Evolutionary conservation across 53 echinoderm and acorn worm species (phyloP), one percentile per base, ranked within the genome.

Genomic region (Pentamera pediparva): DNA sequence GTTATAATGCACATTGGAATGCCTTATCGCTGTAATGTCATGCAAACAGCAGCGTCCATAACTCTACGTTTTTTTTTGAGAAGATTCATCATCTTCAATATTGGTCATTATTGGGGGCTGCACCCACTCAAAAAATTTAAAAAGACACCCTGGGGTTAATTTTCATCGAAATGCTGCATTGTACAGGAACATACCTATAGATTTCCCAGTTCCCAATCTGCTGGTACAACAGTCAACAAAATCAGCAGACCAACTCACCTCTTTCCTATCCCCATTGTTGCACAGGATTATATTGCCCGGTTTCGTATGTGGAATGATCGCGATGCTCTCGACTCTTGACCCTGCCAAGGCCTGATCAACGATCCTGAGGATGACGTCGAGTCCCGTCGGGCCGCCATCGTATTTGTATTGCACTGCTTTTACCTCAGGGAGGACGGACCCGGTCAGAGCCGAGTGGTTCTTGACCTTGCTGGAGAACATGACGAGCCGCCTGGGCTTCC

Each of bases 381-480:
- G 76, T 32, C 79, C 70, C 20, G 43, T 41, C 11, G 67, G 67
- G 2, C 85, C 85, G 39, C 84, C 83, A 62, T 96, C 96, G 62
- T 91, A 91, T 40, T 88, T 91, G 78, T 96, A 96, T 83, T 96
- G 96, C 87, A 96, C 91, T 72, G 85, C 47, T 63, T 82, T 87
- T 7, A 96, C 91, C 54, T 80, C 59, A 15, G 88, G 83, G 18
- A 96, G 81, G 45, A 88, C 57, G 8, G 96, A 80, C 77, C 61
- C 86, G 15, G 63, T 82, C 22, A 96, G 85, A 37, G 72, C 60
- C 35, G 79, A 64, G 58, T 85, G 85, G 78, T 96, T 96, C 74
- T 79, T 87, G 51, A 96, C 88, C 56, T 96, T 96, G 51, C 79
- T 96, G 30, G 96, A 96, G 24, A 85, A 85, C 26, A 96, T 47